Evolutionary conservation across 1,140 invertebrate species (phyloP), one percentile per base, ranked within the genome.

Genomic region (Drosophila parabipectinata): DNA sequence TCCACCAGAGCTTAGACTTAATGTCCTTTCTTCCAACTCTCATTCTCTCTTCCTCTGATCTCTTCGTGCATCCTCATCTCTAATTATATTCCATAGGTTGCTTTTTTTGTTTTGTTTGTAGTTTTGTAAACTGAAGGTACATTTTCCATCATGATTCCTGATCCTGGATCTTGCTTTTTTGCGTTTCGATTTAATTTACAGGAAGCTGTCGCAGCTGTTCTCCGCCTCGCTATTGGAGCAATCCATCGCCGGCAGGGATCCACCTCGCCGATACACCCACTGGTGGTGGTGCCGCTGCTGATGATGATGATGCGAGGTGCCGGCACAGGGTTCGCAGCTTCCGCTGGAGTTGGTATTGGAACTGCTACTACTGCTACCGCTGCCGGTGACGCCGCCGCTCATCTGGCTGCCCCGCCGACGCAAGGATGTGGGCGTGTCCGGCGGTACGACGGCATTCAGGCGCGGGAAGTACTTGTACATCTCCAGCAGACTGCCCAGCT

Each of bases 61-160:
- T 28, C 9, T 5, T 8, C 24, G n/a, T 12, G 45, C 15, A 15
- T 34, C 14, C 26, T 18, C 21, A 18, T 10, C 41, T 37, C 51
- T 15, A 4, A 10, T 14, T 5, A 50, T 61, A 47, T 57, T 24
- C 24, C 47, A 67, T 75, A 52, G 62, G 41, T 77, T 44, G 2
- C 41, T 44, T 44, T 18, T 44, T 10, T 5, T 44, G 8, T 44
- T 6, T 44, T 44, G 15, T 44, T 14, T 15, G 28, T 62, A 54
- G 79, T 83, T 83, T 87, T 87, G 83, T 87, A 87, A 87, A 87
- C 84, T 88, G 83, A 88, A 88, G 83, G 83, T 88, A 88, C 83
- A 72, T 85, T 62, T 87, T 88, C 62, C 47, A 53, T 68, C 26
- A 48, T 67, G 15, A 44, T 56, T 84, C 41, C 48, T 45, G 45